Conservation (phyloP, 2,113 vertebrate genomes). For the Pseudonaja textilis region DNA sequence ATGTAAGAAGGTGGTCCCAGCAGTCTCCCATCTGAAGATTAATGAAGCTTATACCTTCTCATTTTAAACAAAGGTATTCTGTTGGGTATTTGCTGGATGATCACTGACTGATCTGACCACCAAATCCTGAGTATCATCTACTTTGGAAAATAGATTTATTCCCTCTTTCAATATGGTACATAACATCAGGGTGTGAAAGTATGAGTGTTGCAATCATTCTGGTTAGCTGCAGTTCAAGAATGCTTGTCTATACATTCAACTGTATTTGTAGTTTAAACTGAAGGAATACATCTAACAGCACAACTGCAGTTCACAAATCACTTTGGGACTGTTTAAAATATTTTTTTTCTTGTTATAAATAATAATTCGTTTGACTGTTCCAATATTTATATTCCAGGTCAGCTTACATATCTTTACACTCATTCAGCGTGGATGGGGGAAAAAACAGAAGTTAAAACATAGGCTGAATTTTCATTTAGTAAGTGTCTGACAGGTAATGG, state of each 20-base stretch:
- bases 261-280: neutral
- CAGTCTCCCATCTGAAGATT: neutral
- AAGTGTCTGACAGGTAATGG: neutral
- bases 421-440: neutral
- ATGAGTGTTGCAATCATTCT: neutral
- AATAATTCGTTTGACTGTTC: neutral
- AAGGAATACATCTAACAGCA: neutral
- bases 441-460: neutral
- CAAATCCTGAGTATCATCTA: neutral
- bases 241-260: neutral
- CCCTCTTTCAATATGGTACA: neutral
- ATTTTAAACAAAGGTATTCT: neutral
- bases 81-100: neutral
- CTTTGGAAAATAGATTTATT: neutral
- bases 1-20: neutral
- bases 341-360: neutral
- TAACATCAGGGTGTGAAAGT: neutral
- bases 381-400: conserved; percentile 5
- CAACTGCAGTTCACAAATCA: neutral
- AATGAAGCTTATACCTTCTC: neutral
- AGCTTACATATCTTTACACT: neutral
- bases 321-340: neutral
- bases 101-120: neutral
- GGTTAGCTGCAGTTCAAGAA: neutral
- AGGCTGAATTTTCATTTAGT: neutral